Conservation (phyloP, 1,140 invertebrate species). For the Solen grandis region DNA sequence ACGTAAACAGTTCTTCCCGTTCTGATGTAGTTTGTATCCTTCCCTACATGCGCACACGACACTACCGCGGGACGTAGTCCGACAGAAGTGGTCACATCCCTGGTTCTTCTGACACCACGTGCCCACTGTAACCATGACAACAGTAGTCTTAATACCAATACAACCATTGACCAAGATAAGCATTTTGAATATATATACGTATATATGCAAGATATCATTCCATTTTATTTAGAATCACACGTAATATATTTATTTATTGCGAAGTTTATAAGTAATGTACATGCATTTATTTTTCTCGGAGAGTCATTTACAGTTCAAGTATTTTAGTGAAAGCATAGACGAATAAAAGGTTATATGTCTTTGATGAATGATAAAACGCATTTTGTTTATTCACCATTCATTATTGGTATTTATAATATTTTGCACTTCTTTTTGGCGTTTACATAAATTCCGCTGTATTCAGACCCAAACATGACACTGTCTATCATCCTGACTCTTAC, state of each 20-base stretch:
- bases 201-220: too few relatives aligned
- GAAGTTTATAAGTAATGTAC: not conserved
- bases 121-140: conserved; percentile 24
- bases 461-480: not conserved
- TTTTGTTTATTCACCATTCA: not conserved
- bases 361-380: not conserved
- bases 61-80: conserved; percentile 40
- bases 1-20: conserved; percentile 75
- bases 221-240: not conserved
- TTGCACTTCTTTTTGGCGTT: not conserved
- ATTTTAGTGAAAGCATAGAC: not conserved
- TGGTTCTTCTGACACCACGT: conserved; percentile 67
- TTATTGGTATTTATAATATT: not conserved
- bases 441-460: not conserved
- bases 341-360: not conserved
- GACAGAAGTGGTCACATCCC: conserved; percentile 75
- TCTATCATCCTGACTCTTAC: conserved; percentile 53
- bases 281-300: not conserved
- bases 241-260: not conserved
- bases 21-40: conserved; percentile 71
- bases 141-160: not conserved
- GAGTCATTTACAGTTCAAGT: not conserved
- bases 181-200: too few relatives aligned
- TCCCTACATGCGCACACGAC: conserved; percentile 71
- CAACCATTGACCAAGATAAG: not conserved